Base-by-base conservation (phyloP, 2,113 vertebrate species). In the Todiramphus chloris region DNA sequence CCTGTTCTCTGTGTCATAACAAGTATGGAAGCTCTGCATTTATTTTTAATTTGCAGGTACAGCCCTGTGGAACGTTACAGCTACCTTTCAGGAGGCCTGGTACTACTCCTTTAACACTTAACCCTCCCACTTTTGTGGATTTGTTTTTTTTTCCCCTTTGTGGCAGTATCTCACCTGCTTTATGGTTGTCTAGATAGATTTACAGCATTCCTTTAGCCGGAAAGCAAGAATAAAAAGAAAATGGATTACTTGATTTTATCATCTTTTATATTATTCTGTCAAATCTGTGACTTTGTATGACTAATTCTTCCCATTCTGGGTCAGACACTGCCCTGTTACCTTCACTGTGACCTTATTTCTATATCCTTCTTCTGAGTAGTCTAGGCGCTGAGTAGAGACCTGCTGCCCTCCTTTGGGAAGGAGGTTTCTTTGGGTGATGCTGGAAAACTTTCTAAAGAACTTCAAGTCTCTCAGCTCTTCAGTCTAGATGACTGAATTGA, bases 201-300 rank as follows among this genome's bases (percentile, higher is more conserved):
- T 87, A 23, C 39, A 77, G 25, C 23, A 43, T 72, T 82, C 37
- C 56, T 89, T 53, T 75, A 72, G 37, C 17, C 50, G 27, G 74
- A 75, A 89, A 78, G 5, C 80, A 86, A 67, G 64, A 89, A 44
- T 55, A 50, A 83, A 93, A 93, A 88, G 18, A 11, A 69, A 95
- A 58, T 0, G 0, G 5, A n/a, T 90, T 56, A 35, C 41, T 76
- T 85, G 16, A 78, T 84, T 87, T 93, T 83, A 37, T 62, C 0
- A 53, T 80, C 6, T 90, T 86, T 67, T 50, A 59, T 77, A 37
- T 75, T 78, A 87, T 60, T 87, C 5, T 46, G 37, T 35, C 31
- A 64, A 56, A 50, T 69, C 10, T 5, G 6, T 73, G 59, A 67
- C 64, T 88, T 73, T 35, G 27, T 59, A 16, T 86, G 62, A 53